Base-by-base conservation (phyloP, 2,888 invertebrate species). In the Drosophila aldrichi region DNA sequence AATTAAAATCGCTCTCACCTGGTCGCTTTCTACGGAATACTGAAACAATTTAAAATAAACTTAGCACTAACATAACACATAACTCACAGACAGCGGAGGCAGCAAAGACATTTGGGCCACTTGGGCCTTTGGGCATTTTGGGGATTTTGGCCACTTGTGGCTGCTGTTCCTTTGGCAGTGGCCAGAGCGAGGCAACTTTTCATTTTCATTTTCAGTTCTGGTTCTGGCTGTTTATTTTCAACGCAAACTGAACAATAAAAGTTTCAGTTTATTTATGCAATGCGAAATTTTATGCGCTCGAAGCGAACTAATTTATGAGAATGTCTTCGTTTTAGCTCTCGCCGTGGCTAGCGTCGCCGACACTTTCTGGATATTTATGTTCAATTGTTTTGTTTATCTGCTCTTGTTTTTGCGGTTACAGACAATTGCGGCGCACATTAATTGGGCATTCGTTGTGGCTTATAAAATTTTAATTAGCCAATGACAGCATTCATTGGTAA, bases 191-290 rank as follows among this genome's bases (percentile, higher is more conserved):
- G 57, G 40, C 57, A 54, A n/a, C 56, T 70, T 87, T 86, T 66
- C 49, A 60, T 70, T 86, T 86, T 65, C 49, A 60, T 77, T 78
- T 65, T 34, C 29, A n/a, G n/a, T 16, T 38, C 54, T 48, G n/a
- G n/a, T n/a, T n/a, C n/a, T n/a, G n/a, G 70, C 46, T 74, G 78
- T 75, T 75, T 69, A 70, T 78, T 51, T 74, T 74, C 59, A 68
- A 49, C 72, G 54, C 70, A 86, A 82, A 80, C 62, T 77, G 60
- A 85, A 76, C 81, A 66, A 89, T 78, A 72, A 82, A 81, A 80
- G 16, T 56, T 56, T 36, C 32, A 83, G 81, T 87, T 84, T 89
- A 81, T 86, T 83, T 83, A 80, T 67, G 68, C 69, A 65, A 60
- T 59, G 67, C 64, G 60, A 83, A 85, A 65, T 87, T 83, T 79